A percentile compares a stretch with the other conserved stretches of the same genome.
These are phyloP conservation scores for Julus scandinavius DNA, from an alignment of 2,888 invertebrate species.

Conservation along the genomic window DNA sequence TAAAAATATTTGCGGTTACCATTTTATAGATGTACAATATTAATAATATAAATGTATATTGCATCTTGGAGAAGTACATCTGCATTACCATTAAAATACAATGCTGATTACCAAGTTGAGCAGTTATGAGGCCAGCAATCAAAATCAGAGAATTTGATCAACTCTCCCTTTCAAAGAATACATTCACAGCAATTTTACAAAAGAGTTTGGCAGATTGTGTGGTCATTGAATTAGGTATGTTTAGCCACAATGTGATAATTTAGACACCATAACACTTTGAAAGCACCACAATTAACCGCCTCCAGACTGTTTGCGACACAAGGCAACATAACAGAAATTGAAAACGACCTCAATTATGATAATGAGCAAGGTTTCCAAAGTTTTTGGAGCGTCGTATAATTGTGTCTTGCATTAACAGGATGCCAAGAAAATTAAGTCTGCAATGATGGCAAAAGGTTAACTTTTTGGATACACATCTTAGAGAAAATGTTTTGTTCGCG, in stretches of 20 bases:
- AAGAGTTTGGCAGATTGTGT: background rate
- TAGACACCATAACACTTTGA: background rate
- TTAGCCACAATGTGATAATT: background rate
- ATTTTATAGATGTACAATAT: too few species aligned
- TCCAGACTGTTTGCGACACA: constrained; percentile 16
- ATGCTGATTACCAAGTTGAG: too few species aligned
- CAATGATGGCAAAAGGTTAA: background rate
- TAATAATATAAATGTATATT: too few species aligned
- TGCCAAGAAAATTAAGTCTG: constrained; percentile 5
- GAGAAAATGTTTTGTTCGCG: background rate
- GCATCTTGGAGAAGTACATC: too few species aligned
- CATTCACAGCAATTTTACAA: background rate
- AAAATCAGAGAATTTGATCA: background rate
- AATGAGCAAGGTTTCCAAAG: background rate
- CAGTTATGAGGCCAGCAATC: too few species aligned
- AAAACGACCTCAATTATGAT: constrained; percentile 33
- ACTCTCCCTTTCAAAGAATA: background rate
- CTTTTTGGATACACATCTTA: background rate
- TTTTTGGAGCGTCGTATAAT: background rate
- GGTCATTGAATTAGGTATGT: background rate
- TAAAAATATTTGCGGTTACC: too few species aligned
- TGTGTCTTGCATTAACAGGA: background rate
- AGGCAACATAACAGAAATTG: constrained; percentile 4
- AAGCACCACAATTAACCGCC: background rate
- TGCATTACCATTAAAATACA: too few species aligned